Base-by-base conservation (phyloP, 2,113 vertebrate species). In the Regulus satrapa region DNA sequence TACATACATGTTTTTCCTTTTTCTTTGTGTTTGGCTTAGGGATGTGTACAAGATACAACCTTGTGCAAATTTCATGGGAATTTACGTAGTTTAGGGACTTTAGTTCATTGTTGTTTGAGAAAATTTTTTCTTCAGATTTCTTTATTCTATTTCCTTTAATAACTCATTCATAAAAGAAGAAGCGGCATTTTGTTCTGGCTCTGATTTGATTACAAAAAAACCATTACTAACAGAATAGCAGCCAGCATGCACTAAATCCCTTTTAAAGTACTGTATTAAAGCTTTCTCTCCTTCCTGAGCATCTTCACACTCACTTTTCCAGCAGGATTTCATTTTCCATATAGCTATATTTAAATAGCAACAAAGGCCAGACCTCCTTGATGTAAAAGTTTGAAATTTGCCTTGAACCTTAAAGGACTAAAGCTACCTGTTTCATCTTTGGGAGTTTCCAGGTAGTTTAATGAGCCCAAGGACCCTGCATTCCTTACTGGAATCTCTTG, bases 371-470 rank as follows among this genome's bases (percentile, higher is more conserved):
- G 71, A 85, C 67, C 78, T 88, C 45, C 66, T 83, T 94, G 74
- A 85, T 88, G 78, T 90, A 90, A 25, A 52, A 64, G 81, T 94
- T 82, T 64, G 79, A 93, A 85, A 93, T 95, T 83, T 96, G 26
- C 63, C 95, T 92, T 85, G 82, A 94, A 90, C 41, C 46, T 88
- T 54, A 85, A 25, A 80, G 82, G 74, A 54, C 54, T 75, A 85
- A 55, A 85, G 26, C 58, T 68, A 34, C 54, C 28, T 80, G 71
- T 76, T 94, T 85, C 82, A 92, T 85, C 58, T 90, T 72, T 69
- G 61, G 83, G 86, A 84, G 54, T 85, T 90, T 92, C 88, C 88
- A 95, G 82, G 74, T 83, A 79, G 66, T 82, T 95, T 94, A 73
- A 92, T 79, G 79, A 94, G 67, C 63, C 82, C 88, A 85, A 88